Evolutionary conservation across 2,888 invertebrate species (phyloP).

Genomic region (Luperina testacea): DNA sequence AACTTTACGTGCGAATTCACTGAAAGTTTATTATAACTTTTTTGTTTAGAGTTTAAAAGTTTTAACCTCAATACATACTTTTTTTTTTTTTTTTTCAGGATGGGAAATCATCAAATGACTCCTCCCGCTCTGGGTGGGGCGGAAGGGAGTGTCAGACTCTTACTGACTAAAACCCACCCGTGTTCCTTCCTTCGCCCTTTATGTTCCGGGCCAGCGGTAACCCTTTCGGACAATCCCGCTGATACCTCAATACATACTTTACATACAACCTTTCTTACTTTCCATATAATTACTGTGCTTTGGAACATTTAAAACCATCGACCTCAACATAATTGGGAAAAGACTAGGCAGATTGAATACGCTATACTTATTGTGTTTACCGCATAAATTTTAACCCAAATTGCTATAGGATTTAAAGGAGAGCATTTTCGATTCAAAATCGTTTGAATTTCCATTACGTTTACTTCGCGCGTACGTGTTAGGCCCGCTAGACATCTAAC

Average conservation of each 20-base stretch:
- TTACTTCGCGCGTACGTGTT: too few relatives aligned
- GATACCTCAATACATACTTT: too few relatives aligned
- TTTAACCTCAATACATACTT: too few relatives aligned
- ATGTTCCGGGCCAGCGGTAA: too few relatives aligned
- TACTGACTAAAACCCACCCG: too few relatives aligned
- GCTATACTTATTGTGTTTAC: background rate
- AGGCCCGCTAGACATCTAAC: conserved; percentile 1
- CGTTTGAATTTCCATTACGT: background rate
- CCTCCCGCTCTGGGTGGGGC: too few relatives aligned
- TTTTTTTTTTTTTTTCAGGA: too few relatives aligned
- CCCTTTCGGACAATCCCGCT: too few relatives aligned
- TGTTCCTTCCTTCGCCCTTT: too few relatives aligned
- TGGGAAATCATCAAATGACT: too few relatives aligned
- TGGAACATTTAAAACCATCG: background rate
- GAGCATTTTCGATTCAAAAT: background rate
- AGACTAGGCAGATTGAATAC: background rate
- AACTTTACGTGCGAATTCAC: background rate
- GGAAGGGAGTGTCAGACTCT: too few relatives aligned
- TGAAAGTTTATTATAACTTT: background rate
- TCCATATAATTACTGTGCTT: background rate
- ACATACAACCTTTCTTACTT: background rate
- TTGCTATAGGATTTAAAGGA: background rate
- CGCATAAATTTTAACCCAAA: background rate
- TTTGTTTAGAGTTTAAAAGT: background rate
- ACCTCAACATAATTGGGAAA: background rate